Evolutionary conservation across 1,140 invertebrate genomes (phyloP), one percentile per base, ranked within the genome.

Genomic region (Solen grandis): DNA sequence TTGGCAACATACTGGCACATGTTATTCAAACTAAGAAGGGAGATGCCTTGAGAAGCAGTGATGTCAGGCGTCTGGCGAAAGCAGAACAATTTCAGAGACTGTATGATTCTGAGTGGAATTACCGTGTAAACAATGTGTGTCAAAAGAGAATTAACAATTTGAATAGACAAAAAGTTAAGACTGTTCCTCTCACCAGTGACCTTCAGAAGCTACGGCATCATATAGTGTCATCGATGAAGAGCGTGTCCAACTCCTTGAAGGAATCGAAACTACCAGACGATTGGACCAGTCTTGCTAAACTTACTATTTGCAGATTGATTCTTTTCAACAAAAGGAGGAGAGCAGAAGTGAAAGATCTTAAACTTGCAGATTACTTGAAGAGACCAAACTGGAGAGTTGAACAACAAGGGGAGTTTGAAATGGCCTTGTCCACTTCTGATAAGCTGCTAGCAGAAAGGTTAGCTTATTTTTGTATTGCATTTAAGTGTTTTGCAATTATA

Each of bases 1-100:
- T 81, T 55, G 80, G 81, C 19, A 76, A 82, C 63, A 65, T 77
- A 2, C n/a, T 77, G 46, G 66, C 72, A 29, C 73, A 82, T 27
- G 35, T 76, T 19, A 82, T 82, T 50, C 57, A 55, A 22, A 59
- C 69, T 5, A 81, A 81, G 41, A 41, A 54, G 57, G 78, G 78
- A 41, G 19, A 59, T 22, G 46, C 69, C 16, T 65, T 74, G 22
- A 74, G 69, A 54, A 36, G 29, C 22, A 68, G 59, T 31, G 46
- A 74, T 57, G 46, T 52, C n/a, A 35, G 29, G 13, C 73, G 52
- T 35, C 31, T 25, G 5, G 10, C 62, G 27, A 41, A 52, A 50
- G 70, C 78, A 29, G 41, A 13, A 36, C 41, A 41, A 16, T 81
- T 81, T 63, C 36, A 66, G 25, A 73, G 57, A 66, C 19, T 46